Base-by-base conservation (phyloP, 2,797 vertebrate species). In the Phrynocephalus vlangalii region DNA sequence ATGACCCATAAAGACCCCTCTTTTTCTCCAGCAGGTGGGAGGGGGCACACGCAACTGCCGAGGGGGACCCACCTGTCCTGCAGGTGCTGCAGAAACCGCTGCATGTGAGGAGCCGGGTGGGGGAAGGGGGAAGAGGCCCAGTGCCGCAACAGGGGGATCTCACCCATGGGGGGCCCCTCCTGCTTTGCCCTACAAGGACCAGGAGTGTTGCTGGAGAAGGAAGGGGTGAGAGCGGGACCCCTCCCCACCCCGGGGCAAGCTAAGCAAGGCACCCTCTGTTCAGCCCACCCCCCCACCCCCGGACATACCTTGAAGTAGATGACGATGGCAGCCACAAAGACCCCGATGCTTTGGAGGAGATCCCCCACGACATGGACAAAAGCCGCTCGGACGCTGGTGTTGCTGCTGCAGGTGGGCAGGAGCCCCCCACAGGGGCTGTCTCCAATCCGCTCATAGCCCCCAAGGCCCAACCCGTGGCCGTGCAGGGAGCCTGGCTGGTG, bases 321-420 rank as follows among this genome's bases (percentile, higher is more conserved):
- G 95, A 99, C 94, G 87, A 94, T 96, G 28, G 99, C 98, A 0
- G 99, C 99, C 86, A 98, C 97, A 91, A 98, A 97, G 93, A 99
- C 98, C 0, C 99, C 98, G 0, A 99, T 1, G 60, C 99, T 99
- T 96, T 99, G 99, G 94, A 99, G 97, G 73, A 99, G 97, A 88
- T 99, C 99, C 1, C 99, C 99, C 83, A 99, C 92, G 87, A 99
- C 99, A 0, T 99, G 99, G 86, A 99, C 97, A 66, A 99, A 99
- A 76, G 99, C 99, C 0, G 99, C 99, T 0, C 98, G 97, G 86
- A 99, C 96, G 0, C 99, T 99, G 72, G 99, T 98, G 96, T 98
- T 99, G 92, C 97, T 99, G 92, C 97, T 95, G 0, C 97, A 97
- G 90, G 94, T 92, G 20, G 44, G 68, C n/a, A 93, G 33, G 0